Evolutionary conservation across 2,797 vertebrate genomes (phyloP).

Genomic region (Monodelphis domestica): DNA sequence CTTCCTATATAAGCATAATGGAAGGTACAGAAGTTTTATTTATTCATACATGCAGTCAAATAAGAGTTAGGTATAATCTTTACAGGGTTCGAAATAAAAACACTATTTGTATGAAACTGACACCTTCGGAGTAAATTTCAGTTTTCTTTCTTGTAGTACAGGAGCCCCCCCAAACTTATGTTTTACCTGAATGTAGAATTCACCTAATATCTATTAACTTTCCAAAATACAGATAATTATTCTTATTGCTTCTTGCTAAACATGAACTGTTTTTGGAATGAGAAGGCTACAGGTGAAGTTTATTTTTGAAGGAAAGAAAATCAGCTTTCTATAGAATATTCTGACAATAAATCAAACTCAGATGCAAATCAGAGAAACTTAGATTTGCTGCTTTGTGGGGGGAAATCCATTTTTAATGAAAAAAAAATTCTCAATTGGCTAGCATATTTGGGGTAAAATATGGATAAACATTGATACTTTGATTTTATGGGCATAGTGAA

Average conservation of each 20-base stretch:
- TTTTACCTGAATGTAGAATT: not conserved
- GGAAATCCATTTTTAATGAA: too few relatives aligned
- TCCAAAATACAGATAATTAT: not conserved
- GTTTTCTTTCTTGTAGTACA: too few relatives aligned
- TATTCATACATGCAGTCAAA: not conserved
- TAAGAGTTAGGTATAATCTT: not conserved
- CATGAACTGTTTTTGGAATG: not conserved
- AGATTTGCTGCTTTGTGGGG: constrained; percentile 20
- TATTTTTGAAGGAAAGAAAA: constrained; percentile 19
- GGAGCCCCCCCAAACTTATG: too few relatives aligned
- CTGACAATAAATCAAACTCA: not conserved
- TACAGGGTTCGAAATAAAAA: too few relatives aligned
- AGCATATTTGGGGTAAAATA: not conserved
- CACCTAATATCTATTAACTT: not conserved
- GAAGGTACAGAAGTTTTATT: not conserved
- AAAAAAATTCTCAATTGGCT: not conserved
- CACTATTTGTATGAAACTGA: too few relatives aligned
- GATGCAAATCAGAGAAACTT: constrained; percentile 9
- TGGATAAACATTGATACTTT: not conserved
- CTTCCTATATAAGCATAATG: not conserved
- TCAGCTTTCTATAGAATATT: constrained; percentile 21
- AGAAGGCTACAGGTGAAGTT: not conserved
- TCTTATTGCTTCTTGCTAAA: not conserved
- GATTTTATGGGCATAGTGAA: not conserved
- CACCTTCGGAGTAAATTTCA: too few relatives aligned